phyloP scores from a whole-genome alignment of 2,113 vertebrate species.

The Pycnonotus jocosus region DNA sequence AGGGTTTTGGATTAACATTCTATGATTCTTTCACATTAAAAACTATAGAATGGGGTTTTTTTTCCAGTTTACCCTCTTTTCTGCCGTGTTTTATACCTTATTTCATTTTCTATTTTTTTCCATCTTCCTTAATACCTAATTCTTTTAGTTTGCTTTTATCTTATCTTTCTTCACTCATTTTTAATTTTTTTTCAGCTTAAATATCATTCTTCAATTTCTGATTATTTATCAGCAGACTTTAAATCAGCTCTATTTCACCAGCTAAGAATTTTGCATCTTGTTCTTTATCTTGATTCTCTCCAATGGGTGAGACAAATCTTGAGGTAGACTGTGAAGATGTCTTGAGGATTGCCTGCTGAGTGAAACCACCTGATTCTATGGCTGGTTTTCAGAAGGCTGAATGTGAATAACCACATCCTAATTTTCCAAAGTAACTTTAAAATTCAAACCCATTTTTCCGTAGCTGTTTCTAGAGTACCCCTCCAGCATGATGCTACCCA shows the following conservation, averaged over 20 bases:
- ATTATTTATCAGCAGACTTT: background rate
- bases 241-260: background rate
- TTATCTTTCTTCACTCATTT: background rate
- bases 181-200: background rate
- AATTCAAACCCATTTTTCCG: background rate
- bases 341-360: background rate
- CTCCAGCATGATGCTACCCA: accelerated
- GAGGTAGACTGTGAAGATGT: background rate
- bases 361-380: background rate
- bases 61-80: background rate
- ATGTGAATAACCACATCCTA: background rate
- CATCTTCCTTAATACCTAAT: background rate
- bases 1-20: background rate
- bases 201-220: background rate
- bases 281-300: background rate
- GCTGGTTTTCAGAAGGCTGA: background rate
- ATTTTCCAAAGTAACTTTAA: background rate
- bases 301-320: background rate
- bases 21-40: background rate
- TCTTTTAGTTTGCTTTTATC: background rate
- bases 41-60: background rate
- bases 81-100: background rate
- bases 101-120: background rate
- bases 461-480: background rate
- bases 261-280: background rate